phyloP scores from a whole-genome alignment of 2,113 vertebrate genomes.

The Notarius quadriscutis region DNA sequence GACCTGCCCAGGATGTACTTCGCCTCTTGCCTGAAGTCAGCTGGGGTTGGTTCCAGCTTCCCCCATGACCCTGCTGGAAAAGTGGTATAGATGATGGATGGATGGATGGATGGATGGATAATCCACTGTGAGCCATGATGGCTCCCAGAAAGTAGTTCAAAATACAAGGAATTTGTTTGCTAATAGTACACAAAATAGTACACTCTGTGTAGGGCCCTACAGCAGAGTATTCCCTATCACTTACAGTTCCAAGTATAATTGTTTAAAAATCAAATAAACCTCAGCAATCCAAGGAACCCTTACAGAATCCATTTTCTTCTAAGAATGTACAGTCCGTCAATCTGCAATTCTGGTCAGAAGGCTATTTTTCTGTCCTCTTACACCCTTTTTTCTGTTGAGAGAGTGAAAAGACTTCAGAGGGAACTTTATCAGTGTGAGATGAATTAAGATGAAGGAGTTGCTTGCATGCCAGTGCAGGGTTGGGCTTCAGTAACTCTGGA shows the following conservation, averaged over 20 bases:
- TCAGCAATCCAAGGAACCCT: background rate
- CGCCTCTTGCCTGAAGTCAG: too few species aligned
- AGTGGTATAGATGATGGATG: too few species aligned
- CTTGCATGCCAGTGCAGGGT: slow-evolving; percentile 47
- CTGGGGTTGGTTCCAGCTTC: too few species aligned
- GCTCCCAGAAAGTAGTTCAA: background rate
- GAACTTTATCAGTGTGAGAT: slow-evolving; percentile 37
- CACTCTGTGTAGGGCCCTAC: background rate
- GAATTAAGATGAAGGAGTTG: slow-evolving; percentile 43
- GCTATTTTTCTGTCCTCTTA: slow-evolving; percentile 6
- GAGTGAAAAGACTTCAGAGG: slow-evolving; percentile 16
- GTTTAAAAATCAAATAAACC: background rate
- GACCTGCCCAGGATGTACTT: too few species aligned
- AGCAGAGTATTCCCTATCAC: background rate
- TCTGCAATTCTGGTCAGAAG: slow-evolving; percentile 1
- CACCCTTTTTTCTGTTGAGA: slow-evolving; percentile 9
- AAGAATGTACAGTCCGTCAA: background rate
- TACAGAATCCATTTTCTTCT: background rate
- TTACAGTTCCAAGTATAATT: background rate
- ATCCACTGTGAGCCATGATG: background rate
- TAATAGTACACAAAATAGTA: background rate
- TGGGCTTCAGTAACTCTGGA: slow-evolving; percentile 42
- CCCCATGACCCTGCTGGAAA: too few species aligned
- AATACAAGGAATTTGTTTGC: background rate
- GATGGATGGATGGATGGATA: background rate